Base-by-base conservation (phyloP, 2,888 invertebrate species). In the Acheta domesticus region DNA sequence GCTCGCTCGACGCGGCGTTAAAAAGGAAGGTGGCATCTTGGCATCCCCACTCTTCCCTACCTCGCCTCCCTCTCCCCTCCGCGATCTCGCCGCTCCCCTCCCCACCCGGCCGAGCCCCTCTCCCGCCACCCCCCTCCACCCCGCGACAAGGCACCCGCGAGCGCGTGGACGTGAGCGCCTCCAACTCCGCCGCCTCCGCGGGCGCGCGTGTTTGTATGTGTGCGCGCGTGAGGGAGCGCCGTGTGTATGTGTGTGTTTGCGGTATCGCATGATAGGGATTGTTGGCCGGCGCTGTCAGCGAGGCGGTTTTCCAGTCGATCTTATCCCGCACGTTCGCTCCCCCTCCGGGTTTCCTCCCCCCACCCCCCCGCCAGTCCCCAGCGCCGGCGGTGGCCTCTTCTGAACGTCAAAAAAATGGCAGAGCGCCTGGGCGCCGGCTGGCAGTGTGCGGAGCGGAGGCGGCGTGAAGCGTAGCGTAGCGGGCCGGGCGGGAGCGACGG, bases 281-380 rank as follows among this genome's bases (percentile, higher is more conserved):
- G 77, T 77, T 77, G 80, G 77, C 75, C 77, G 77, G 49, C 77
- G 74, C 82, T 82, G 82, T 82, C 82, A 82, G 79, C 82, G 82
- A 79, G 79, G 79, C 80, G 79, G 81, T 82, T 78, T 80, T 75
- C 81, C 80, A 80, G 80, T 77, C 80, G 82, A 80, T 82, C 82
- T 82, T 82, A 81, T 76, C 78, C 79, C 74, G 76, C 79, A 48
- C 78, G 85, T 84, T 83, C 84, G 84, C 82, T 84, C 83, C 83
- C 77, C 82, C 82, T 82, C 81, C 83, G 81, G 83, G 82, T 4
- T 8, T 0, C 8, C 5, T 79, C 82, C 83, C 83, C 84, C 83
- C 83, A 83, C 83, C 82, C 88, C 88, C 90, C 89, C 90, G 3
- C 2, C 23, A 23, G 23, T 2, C 89, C 90, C 90, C 89, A 87